phyloP scores from a whole-genome alignment of 2,113 vertebrate genomes.

The Anser cygnoides region DNA sequence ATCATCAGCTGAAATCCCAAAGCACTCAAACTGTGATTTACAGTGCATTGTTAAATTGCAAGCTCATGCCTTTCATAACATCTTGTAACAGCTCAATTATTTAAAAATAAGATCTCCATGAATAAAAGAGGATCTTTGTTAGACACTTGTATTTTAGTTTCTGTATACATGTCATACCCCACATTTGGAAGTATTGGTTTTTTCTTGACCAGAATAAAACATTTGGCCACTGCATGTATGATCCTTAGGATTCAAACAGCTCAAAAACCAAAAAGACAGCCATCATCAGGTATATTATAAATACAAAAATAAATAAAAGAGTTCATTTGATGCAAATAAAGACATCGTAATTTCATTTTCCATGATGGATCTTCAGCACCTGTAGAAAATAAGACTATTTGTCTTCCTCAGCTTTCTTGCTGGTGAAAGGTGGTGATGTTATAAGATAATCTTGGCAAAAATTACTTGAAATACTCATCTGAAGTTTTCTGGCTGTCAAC shows the following conservation, averaged over 20 bases:
- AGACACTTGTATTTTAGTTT: not conserved
- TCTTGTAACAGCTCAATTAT: not conserved
- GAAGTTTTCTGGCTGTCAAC: not conserved
- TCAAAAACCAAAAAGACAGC: not conserved
- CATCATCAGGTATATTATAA: not conserved
- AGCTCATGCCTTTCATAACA: not conserved
- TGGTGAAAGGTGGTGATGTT: fast-evolving
- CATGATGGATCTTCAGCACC: not conserved
- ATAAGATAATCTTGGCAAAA: not conserved
- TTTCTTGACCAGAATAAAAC: not conserved
- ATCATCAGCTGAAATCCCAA: not conserved
- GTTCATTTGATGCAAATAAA: not conserved
- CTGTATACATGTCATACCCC: not conserved
- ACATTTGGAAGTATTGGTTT: not conserved
- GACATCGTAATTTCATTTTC: not conserved
- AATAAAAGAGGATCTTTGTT: not conserved
- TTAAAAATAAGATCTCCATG: not conserved
- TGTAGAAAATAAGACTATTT: not conserved
- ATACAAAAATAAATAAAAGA: not conserved
- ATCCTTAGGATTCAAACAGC: not conserved
- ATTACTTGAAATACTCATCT: not conserved
- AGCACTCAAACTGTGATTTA: not conserved
- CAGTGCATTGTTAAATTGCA: not conserved
- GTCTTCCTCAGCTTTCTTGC: not conserved
- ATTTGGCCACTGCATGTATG: not conserved